Percentiles rank a stretch among this genome's conserved stretches.
These are phyloP conservation scores for Ypsolopha sequella DNA, from an alignment of 2,888 invertebrate species.

Conservation along the genomic window DNA sequence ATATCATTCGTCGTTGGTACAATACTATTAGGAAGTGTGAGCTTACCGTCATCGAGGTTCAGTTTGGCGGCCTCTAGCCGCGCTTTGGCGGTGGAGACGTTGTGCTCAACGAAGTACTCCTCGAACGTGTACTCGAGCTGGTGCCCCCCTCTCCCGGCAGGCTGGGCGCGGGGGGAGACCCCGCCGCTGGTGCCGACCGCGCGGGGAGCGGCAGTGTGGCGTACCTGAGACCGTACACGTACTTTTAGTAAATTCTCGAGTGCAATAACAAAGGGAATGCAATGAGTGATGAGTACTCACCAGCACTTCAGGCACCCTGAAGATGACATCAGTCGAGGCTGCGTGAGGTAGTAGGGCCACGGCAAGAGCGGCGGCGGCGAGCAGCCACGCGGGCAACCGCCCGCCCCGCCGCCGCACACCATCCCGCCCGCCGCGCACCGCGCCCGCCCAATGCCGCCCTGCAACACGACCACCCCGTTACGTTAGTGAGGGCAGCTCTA, in stretches of 20 bases:
- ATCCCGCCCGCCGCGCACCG: conserved; percentile 16
- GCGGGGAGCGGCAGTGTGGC: conserved; percentile 47
- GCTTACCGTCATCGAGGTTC: conserved; percentile 30
- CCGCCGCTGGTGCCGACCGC: conserved; percentile 44
- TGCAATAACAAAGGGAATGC: no score
- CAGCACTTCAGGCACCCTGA: conserved; percentile 57
- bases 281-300: conserved; percentile 18
- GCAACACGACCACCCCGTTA: not conserved
- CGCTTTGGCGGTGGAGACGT: conserved; percentile 71
- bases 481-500: no score
- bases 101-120: conserved; percentile 75
- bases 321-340: conserved; percentile 40
- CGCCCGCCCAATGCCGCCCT: conserved; percentile 13
- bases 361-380: conserved; percentile 17
- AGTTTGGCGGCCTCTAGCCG: conserved; percentile 62
- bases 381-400: conserved; percentile 15
- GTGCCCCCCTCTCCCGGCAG: conserved; percentile 14
- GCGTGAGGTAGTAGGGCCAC: conserved; percentile 12
- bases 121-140: conserved; percentile 47
- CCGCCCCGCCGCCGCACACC: conserved; percentile 13
- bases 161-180: conserved; percentile 23
- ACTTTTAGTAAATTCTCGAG: no score
- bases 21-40: not conserved
- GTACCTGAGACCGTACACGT: conserved; percentile 33
- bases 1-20: not conserved